Conservation (phyloP, 1,140 invertebrate species). For the Heliconius eleuchia region DNA sequence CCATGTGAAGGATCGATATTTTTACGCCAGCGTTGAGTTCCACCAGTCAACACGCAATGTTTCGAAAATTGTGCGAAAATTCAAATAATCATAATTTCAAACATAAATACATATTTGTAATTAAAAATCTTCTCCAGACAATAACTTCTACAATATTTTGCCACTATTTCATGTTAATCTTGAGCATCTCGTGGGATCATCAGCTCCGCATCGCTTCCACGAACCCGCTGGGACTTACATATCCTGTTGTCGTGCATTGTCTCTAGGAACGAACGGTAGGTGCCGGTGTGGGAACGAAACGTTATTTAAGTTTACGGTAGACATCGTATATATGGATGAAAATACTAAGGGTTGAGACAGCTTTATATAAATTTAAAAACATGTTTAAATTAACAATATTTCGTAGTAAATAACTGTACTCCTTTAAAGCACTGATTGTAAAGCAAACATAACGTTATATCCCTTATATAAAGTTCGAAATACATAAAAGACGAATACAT, state of each 20-base stretch:
- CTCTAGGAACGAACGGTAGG: constrained; percentile 17
- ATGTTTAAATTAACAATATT: background rate
- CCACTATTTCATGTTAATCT: background rate
- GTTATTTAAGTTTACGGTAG: background rate
- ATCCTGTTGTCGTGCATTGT: constrained; percentile 31
- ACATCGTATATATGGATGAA: background rate
- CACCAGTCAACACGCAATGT: no score
- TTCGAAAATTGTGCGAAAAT: no score
- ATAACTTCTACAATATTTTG: background rate
- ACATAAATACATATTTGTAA: background rate
- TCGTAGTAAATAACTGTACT: no score
- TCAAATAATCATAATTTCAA: background rate
- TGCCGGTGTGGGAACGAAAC: constrained; percentile 14
- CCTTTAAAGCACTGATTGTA: background rate
- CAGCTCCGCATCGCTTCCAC: constrained; percentile 27
- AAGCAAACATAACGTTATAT: no score
- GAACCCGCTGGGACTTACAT: constrained; percentile 32
- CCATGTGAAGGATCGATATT: no score
- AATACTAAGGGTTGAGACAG: background rate
- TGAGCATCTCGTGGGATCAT: constrained; percentile 28
- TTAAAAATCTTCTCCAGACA: background rate
- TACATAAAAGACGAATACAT: no score
- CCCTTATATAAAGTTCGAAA: no score
- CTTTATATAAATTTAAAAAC: background rate
- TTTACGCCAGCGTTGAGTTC: no score